Base-by-base conservation (phyloP, 2,888 invertebrate genomes). In the Latrodectus hesperus region DNA sequence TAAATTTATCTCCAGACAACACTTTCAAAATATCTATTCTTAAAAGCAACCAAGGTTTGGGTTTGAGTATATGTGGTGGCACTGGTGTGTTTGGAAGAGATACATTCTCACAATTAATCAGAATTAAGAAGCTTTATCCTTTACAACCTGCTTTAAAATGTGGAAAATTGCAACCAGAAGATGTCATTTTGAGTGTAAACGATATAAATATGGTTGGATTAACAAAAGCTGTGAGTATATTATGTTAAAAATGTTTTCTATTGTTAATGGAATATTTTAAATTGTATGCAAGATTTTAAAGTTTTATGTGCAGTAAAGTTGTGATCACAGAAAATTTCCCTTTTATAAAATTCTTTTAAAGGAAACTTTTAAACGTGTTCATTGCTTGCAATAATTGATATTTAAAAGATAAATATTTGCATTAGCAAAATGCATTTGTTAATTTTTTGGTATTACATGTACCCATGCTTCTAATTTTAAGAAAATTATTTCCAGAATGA, bases 111-210 rank as follows among this genome's bases (percentile, higher is more conserved):
- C 89, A 89, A 26, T 94, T 97, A 88, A 95, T 96, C 90, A 94
- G 96, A 90, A 95, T 97, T 91, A 95, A 96, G 92, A 94, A 96
- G 91, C 94, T 97, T 90, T 97, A 97, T 92, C 96, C 96, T 16
- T 95, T 96, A 90, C 92, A 96, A 91, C 96, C 97, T 0, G 97
- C 97, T 14, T 96, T 96, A 93, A 94, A 95, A 89, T 95, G 95
- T 90, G 96, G 96, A 89, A 94, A 95, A 91, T 94, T 97, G 84
- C 94, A 95, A 88, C 94, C 95, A 10, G 96, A 95, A 85, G 97
- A 97, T 93, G 94, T 97, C 88, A 94, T 97, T 87, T 94, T 97
- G 55, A 95, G 96, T 89, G 96, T 96, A 89, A 96, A 96, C 92
- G 95, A 95, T 87, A 94, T 95, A 85, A 94, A 95, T 84, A 94